Evolutionary conservation across 2,888 invertebrate species (phyloP), one percentile per base, ranked within the genome.

Genomic region (Hyles lineata): DNA sequence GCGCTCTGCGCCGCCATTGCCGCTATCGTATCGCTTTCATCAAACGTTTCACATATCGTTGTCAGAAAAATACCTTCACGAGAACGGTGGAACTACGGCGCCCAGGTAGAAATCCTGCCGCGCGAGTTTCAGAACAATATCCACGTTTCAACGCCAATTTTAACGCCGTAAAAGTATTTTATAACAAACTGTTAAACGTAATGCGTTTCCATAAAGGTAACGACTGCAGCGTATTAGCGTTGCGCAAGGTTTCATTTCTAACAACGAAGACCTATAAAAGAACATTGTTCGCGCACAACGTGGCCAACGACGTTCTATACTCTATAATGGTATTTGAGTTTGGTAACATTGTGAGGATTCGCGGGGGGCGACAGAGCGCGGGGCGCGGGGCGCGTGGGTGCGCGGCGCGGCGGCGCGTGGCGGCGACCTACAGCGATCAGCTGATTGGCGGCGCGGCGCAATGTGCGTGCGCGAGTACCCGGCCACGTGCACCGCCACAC

Each of bases 341-440:
- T 67, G 50, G 23, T 55, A 43, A 50, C 62, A 62, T 67, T 67
- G 67, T 67, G 67, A 67, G 50, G 67, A 67, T 67, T 67, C 50
- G 23, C 23, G 73, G 70, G 55, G 61, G 43, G 19, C 19, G 21
- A 21, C 43, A 21, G 29, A 11, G 55, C 7, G 29, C 43, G 29
- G 29, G 25, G 55, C 15, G 23, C 23, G 8, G 71, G 76, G 52
- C 72, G 74, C 70, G 70, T 58, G 73, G 25, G 58, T 32, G 72
- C 59, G 74, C 70, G 74, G 72, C 74, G 75, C 74, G 75, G 71
- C 60, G 70, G 23, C 62, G 71, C 61, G 74, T 61, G 75, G 79
- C 83, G 80, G 84, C 88, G 89, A 89, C 89, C 89, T 87, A 87
- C 85, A 87, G 87, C 88, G 90, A 92, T 92, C 93, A 93, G 93